Evolutionary conservation across 1,140 invertebrate genomes (phyloP).

Genomic region (Leucophenga varia): DNA sequence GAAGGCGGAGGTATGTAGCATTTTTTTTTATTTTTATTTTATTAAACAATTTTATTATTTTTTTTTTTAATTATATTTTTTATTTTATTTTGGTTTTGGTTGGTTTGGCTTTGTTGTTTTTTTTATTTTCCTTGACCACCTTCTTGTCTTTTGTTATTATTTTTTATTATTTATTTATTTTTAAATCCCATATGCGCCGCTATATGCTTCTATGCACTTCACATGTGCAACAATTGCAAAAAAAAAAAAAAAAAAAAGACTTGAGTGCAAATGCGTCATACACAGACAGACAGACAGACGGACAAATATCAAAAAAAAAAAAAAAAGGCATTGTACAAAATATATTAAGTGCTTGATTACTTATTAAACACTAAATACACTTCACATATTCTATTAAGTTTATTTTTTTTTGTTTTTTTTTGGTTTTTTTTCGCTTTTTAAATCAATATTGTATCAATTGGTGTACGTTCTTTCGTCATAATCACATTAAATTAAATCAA

Average conservation of each 20-base stretch:
- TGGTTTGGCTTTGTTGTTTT: neutral
- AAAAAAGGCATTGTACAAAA: neutral
- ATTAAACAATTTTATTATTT: too few relatives aligned
- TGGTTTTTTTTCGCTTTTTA: conserved; percentile 16
- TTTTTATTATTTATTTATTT: neutral
- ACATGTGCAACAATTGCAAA: too few relatives aligned
- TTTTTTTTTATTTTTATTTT: too few relatives aligned
- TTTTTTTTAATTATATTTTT: neutral
- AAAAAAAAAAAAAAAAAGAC: too few relatives aligned
- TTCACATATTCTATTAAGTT: too few relatives aligned
- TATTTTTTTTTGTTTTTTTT: conserved; percentile 20
- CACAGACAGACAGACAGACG: too few relatives aligned
- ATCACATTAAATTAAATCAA: too few relatives aligned
- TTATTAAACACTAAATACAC: too few relatives aligned
- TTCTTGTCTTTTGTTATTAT: neutral
- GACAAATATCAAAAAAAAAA: neutral
- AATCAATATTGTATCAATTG: neutral
- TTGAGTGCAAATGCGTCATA: neutral
- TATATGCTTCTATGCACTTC: neutral
- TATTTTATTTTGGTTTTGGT: neutral
- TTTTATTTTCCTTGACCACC: too few relatives aligned
- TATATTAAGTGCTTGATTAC: too few relatives aligned
- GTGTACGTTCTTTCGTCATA: too few relatives aligned
- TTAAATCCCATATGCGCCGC: neutral
- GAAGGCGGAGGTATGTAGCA: conserved; percentile 79